Conservation (phyloP, 2,888 invertebrate species). For the Cryptocephalus primarius region DNA sequence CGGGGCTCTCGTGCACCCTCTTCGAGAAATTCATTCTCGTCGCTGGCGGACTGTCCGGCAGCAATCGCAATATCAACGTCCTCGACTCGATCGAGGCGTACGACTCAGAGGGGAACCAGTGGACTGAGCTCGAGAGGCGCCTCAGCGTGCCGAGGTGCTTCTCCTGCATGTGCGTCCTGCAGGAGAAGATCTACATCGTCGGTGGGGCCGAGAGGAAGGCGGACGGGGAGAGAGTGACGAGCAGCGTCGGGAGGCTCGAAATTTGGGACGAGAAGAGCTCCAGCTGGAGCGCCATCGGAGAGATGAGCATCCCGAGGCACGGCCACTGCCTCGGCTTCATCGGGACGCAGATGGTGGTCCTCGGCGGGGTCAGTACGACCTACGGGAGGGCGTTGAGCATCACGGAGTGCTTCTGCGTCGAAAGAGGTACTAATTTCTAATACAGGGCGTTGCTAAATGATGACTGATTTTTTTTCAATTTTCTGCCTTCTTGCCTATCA, state of each 20-base stretch:
- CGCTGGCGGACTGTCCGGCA: constrained; percentile 56
- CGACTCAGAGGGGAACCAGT: constrained; percentile 50
- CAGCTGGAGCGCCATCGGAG: constrained; percentile 47
- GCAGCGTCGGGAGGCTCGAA: constrained; percentile 49
- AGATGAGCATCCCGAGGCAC: constrained; percentile 54
- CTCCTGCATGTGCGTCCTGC: constrained; percentile 43
- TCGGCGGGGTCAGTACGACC: constrained; percentile 55
- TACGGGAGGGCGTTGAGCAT: constrained; percentile 53
- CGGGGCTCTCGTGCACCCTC: constrained; percentile 51
- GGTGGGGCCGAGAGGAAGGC: constrained; percentile 53
- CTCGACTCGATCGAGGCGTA: constrained; percentile 53
- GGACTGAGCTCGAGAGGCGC: constrained; percentile 44
- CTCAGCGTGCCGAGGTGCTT: constrained; percentile 45
- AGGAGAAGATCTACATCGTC: constrained; percentile 51
- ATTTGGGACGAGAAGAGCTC: constrained; percentile 46
- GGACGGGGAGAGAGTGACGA: constrained; percentile 30
- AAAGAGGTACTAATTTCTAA: constrained; percentile 32
- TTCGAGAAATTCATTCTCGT: constrained; percentile 59
- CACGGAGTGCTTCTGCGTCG: constrained; percentile 56
- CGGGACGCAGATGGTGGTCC: constrained; percentile 52
- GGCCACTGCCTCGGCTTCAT: constrained; percentile 54
- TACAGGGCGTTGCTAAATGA: too few species aligned
- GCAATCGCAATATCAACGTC: constrained; percentile 43
- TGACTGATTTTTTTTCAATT: too few species aligned
- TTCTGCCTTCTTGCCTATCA: too few species aligned